Evolutionary conservation across 2,888 invertebrate species (phyloP).

Genomic region (Papilio protenor): DNA sequence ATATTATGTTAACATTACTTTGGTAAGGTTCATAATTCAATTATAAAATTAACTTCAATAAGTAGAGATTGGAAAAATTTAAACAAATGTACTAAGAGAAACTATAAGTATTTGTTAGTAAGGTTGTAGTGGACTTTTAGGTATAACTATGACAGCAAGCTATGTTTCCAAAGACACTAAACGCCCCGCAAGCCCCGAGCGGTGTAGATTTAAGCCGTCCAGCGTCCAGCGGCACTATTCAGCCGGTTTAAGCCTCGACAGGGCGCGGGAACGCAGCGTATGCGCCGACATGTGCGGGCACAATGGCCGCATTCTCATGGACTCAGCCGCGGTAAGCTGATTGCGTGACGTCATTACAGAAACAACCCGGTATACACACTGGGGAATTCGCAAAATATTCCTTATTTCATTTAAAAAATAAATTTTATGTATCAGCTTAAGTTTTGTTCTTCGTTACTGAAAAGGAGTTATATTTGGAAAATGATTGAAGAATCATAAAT

Average conservation of each 20-base stretch:
- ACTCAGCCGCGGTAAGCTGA: slow-evolving; percentile 82
- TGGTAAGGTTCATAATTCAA: not conserved
- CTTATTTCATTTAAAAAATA: not conserved
- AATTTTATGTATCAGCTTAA: not conserved
- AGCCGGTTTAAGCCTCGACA: slow-evolving; percentile 58
- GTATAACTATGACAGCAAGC: slow-evolving; percentile 7
- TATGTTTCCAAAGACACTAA: slow-evolving; percentile 41
- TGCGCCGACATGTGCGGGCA: slow-evolving; percentile 79
- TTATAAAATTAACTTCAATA: not conserved
- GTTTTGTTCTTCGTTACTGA: no score
- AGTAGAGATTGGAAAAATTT: not conserved
- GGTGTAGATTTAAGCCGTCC: slow-evolving; percentile 47
- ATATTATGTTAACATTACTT: no score
- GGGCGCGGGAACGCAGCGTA: slow-evolving; percentile 68
- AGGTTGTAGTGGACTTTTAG: not conserved
- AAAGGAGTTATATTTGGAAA: no score
- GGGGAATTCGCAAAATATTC: slow-evolving; percentile 49
- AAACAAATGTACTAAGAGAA: not conserved
- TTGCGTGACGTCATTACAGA: slow-evolving; percentile 80
- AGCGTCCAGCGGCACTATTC: slow-evolving; percentile 56
- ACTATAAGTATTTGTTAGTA: not conserved
- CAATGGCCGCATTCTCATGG: slow-evolving; percentile 84
- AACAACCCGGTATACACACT: slow-evolving; percentile 56
- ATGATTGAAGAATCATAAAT: no score
- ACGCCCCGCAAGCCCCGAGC: slow-evolving; percentile 30